These are phyloP conservation scores for Synanthedon formicaeformis DNA, from an alignment of 2,888 invertebrate genomes.

Conservation along the genomic window DNA sequence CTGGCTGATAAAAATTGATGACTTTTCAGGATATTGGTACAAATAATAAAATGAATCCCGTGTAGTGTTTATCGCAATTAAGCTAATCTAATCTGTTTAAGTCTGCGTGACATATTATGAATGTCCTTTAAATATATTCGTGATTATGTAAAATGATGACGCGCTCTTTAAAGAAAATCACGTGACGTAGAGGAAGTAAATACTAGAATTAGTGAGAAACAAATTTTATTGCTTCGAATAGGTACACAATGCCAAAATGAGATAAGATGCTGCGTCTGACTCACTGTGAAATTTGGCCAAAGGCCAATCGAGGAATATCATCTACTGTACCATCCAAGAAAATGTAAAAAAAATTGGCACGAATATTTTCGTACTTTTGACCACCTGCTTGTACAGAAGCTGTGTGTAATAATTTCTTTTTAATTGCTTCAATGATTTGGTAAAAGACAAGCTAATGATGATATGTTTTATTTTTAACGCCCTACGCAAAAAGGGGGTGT, in stretches of 20 bases:
- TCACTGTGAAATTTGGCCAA: slow-evolving; percentile 48
- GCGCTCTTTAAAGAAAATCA: too few species aligned
- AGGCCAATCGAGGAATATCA: slow-evolving; percentile 38
- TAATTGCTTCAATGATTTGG: not conserved
- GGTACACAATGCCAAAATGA: slow-evolving; percentile 45
- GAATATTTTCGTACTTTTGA: slow-evolving; percentile 41
- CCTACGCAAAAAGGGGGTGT: too few species aligned
- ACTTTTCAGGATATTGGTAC: too few species aligned
- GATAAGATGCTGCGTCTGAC: slow-evolving; percentile 47
- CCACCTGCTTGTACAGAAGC: slow-evolving; percentile 26
- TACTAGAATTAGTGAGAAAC: not conserved
- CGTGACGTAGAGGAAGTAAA: too few species aligned
- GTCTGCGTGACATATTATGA: too few species aligned
- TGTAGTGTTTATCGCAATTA: too few species aligned
- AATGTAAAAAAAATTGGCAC: slow-evolving; percentile 54
- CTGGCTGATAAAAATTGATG: too few species aligned
- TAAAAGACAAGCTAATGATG: not conserved
- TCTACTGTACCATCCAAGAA: slow-evolving; percentile 35
- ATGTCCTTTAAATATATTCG: too few species aligned
- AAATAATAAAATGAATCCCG: too few species aligned
- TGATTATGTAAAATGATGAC: too few species aligned
- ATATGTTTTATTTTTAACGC: too few species aligned
- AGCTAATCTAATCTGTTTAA: too few species aligned
- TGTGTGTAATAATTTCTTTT: not conserved
- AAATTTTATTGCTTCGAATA: not conserved